These are phyloP conservation scores for Palythoa caribaeorum DNA, from an alignment of 92 coral and sea anemone species.

Conservation along the genomic window DNA sequence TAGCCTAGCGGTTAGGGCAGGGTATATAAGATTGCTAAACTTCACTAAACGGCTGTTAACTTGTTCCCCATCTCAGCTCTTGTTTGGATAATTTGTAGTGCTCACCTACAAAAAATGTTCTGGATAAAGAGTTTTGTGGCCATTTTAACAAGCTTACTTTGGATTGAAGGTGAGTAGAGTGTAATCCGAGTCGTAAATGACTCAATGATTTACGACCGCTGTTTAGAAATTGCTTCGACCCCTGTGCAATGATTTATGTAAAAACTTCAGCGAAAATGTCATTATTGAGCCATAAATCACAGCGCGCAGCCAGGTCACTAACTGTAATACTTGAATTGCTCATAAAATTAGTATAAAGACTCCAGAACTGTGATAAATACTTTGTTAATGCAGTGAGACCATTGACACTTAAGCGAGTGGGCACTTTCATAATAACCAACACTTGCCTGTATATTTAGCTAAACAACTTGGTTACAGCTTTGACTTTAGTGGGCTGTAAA, in stretches of 20 bases:
- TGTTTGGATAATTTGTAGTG: not conserved
- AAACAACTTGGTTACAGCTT: not conserved
- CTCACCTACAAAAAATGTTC: constrained; percentile 3
- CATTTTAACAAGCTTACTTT: constrained; percentile 43
- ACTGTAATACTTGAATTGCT: constrained; percentile 19
- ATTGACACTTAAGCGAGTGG: constrained; percentile 32
- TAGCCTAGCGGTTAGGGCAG: constrained; percentile 42
- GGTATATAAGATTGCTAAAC: constrained; percentile 23
- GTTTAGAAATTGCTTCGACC: constrained; percentile 11
- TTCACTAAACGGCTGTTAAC: not conserved
- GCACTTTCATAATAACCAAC: not conserved
- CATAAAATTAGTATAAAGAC: constrained; percentile 6
- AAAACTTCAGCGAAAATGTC: constrained; percentile 45
- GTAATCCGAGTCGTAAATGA: constrained; percentile 42
- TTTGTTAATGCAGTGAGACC: constrained; percentile 51
- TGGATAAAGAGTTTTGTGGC: constrained; percentile 47
- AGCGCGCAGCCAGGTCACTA: constrained; percentile 36
- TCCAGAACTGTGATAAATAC: constrained; percentile 48
- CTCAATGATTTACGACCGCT: constrained; percentile 41
- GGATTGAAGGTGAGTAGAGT: constrained; percentile 35
- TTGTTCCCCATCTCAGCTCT: not conserved
- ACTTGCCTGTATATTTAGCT: not conserved
- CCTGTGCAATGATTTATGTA: constrained; percentile 40
- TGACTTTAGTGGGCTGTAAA: not conserved
- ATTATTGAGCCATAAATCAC: constrained; percentile 41